Conservation (phyloP, 1,140 invertebrate species). For the Acromyrmex echinatior region DNA sequence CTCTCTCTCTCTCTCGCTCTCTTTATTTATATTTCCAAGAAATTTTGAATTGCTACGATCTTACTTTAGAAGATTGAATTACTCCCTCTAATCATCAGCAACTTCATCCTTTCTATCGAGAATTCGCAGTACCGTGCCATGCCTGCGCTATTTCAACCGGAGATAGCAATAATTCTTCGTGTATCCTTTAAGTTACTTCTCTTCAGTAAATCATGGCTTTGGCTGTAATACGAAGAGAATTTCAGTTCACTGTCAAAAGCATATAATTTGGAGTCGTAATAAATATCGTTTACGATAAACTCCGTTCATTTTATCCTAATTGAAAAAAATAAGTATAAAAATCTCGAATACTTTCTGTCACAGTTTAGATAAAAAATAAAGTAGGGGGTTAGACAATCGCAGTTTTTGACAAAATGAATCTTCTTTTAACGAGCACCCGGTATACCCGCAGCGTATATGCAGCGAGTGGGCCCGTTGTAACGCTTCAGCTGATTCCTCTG, state of each 20-base stretch:
- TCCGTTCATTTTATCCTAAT: background rate
- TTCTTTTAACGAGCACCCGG: conserved; percentile 74
- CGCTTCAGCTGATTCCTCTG: conserved; percentile 80
- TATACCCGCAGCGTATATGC: conserved; percentile 75
- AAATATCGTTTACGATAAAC: background rate
- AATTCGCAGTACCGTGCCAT: background rate
- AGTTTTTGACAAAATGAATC: background rate
- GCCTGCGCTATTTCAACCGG: background rate
- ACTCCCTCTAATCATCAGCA: background rate
- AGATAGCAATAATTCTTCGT: background rate
- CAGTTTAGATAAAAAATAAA: background rate
- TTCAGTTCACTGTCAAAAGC: background rate
- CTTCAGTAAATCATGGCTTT: background rate
- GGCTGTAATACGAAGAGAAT: background rate
- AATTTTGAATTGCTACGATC: background rate
- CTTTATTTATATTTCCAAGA: background rate
- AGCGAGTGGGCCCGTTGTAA: conserved; percentile 81
- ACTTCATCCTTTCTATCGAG: background rate
- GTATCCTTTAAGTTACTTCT: conserved; percentile 4
- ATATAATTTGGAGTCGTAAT: background rate
- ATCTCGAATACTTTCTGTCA: background rate
- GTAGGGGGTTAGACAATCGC: no score
- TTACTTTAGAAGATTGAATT: background rate
- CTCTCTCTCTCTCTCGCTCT: background rate
- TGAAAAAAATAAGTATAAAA: background rate